Percentiles rank a stretch among this genome's conserved stretches.
phyloP scores from a whole-genome alignment of 2,888 invertebrate genomes.

The Coelopa pilipes region DNA sequence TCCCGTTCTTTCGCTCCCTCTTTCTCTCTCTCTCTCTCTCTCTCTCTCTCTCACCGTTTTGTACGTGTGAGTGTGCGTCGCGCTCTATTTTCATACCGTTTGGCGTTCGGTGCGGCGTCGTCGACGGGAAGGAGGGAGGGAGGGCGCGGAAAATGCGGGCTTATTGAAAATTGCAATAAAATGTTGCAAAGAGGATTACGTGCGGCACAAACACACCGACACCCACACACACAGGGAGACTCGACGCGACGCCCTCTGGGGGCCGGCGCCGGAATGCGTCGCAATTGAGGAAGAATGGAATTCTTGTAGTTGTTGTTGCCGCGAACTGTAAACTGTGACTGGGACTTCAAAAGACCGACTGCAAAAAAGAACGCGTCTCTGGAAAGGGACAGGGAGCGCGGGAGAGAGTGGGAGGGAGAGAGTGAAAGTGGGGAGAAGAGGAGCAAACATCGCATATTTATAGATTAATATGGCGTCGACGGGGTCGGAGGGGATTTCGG shows the following conservation, averaged over 20 bases:
- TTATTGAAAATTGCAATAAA: slow-evolving; percentile 25
- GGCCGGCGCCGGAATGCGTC: slow-evolving; percentile 16
- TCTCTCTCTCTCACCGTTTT: slow-evolving; percentile 23
- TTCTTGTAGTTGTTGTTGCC: slow-evolving; percentile 14
- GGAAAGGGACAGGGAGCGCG: too few species aligned
- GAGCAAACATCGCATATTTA: slow-evolving; percentile 14
- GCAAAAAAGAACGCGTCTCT: too few species aligned
- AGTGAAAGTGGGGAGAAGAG: not conserved
- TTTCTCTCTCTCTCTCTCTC: not conserved
- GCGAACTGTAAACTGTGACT: not conserved
- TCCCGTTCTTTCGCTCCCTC: too few species aligned
- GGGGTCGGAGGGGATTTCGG: too few species aligned
- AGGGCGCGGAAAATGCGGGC: not conserved
- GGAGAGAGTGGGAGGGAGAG: too few species aligned
- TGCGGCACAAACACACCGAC: not conserved
- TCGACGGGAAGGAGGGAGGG: not conserved
- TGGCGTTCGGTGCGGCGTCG: slow-evolving; percentile 1
- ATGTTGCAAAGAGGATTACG: slow-evolving; percentile 35
- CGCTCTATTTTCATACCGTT: slow-evolving; percentile 34
- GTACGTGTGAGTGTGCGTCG: slow-evolving; percentile 28
- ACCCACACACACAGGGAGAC: too few species aligned
- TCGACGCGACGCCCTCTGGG: slow-evolving; percentile 8
- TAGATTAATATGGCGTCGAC: not conserved
- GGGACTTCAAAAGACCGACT: too few species aligned
- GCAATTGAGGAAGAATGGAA: slow-evolving; percentile 26